Evolutionary conservation across 2,888 invertebrate species (phyloP), one percentile per base, ranked within the genome.

Genomic region (Pogonocherus hispidulus): DNA sequence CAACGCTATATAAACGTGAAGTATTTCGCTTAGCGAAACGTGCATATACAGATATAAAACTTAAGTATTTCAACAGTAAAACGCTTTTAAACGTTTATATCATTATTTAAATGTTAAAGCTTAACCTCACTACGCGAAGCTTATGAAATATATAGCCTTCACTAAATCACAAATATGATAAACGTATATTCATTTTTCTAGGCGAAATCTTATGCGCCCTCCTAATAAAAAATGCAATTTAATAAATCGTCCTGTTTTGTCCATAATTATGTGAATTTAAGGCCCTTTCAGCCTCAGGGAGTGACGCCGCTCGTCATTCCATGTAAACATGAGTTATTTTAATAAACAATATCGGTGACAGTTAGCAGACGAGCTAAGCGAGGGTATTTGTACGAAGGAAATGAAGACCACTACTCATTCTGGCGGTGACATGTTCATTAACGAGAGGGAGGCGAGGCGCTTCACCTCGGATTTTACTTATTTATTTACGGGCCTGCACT

Each of bases 381-480:
- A 59, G 65, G 71, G 69, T 54, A 65, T 69, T 69, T 69, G 69
- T 55, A 66, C 63, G 67, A 63, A 78, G 80, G 80, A 81, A 80
- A 81, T 81, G 78, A 79, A 80, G 79, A 75, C 80, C 78, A 81
- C 79, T 76, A 81, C 78, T 79, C 79, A 80, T 80, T 79, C 79
- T 80, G 79, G 54, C 76, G 76, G 73, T 80, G 81, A 81, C 80
- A 81, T 71, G 74, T 80, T 81, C 80, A 80, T 81, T 80, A 81
- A 74, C 70, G 77, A 69, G 64, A 67, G 70, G 72, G 71, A 70
- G 74, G 59, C 67, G 63, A 54, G 59, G 67, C 71, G 70, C 63
- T 57, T 44, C 63, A 59, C 63, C 73, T 76, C 60, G 75, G 78
- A 78, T 78, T 78, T 78, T 76, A 76, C 72, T 75, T 77, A 76